Base-by-base conservation (phyloP, 2,113 vertebrate genomes). In the Clarias gariepinus region DNA sequence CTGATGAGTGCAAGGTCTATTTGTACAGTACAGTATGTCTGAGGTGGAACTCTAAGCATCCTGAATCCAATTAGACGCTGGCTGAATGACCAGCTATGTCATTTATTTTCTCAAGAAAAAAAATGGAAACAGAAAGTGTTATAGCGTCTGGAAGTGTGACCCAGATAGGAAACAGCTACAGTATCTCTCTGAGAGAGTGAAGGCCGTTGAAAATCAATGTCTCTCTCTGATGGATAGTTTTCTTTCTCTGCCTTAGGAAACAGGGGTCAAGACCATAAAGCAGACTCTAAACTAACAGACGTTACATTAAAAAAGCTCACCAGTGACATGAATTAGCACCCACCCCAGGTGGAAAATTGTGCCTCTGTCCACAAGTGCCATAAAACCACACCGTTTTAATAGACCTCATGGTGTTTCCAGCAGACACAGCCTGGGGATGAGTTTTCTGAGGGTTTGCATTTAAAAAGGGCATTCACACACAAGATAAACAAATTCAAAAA, bases 181-280 rank as follows among this genome's bases (percentile, higher is more conserved):
- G 47, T 47, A 81, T 83, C 81, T 86, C 79, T 86, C 83, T 33
- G 47, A 57, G 58, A 79, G 85, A 69, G 64, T 33, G n/a, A 71
- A 60, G 66, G 61, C 68, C 5, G 61, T 71, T 36, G 63, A 89
- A 87, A 87, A 89, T 89, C 83, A 85, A 89, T 87, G 86, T 87
- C 74, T 85, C 86, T 87, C 74, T 85, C 86, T 57, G 57, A 89
- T 47, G 30, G 66, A 89, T 71, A 81, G 53, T 64, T 68, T 33
- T 21, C 68, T 73, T 81, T 80, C 58, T 68, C 53, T 60, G 79
- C 73, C 86, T 76, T 25, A 66, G 69, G 60, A 82, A 84, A 85
- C 83, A 57, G 13, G 79, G 80, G 86, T 87, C 21, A 18, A 30
- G 71, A 36, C 41, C 79, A 60, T 86, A 63, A n/a, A n/a, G n/a